These are phyloP conservation scores for Mylabris sibirica DNA, from an alignment of 2,888 invertebrate species.

Conservation along the genomic window DNA sequence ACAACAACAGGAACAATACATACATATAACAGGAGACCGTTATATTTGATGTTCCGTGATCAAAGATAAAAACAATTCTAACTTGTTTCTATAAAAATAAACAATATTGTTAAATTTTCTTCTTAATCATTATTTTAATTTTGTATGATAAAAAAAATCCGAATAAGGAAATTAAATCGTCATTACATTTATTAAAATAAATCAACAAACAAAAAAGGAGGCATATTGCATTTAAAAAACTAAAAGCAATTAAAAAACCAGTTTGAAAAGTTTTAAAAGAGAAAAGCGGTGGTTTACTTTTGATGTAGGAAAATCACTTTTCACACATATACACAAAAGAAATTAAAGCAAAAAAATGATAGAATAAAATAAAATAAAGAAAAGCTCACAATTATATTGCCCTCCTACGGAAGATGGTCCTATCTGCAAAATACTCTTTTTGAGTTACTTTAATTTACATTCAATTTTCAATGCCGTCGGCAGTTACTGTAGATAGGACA, in stretches of 20 bases:
- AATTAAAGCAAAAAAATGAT: background rate
- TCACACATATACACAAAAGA: background rate
- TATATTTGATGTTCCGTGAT: background rate
- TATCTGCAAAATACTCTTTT: no score
- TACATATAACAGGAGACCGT: background rate
- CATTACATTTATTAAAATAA: no score
- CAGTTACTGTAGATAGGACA: no score
- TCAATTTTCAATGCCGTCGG: no score
- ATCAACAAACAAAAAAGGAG: background rate
- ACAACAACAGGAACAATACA: no score
- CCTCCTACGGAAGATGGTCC: no score
- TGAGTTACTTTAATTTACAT: no score
- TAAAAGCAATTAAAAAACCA: background rate
- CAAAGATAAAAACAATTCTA: constrained; percentile 6
- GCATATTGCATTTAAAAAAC: background rate
- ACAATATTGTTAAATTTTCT: background rate
- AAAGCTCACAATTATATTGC: background rate
- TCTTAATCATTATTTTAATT: background rate
- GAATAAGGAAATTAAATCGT: background rate
- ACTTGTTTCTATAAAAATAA: background rate
- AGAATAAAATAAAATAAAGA: background rate
- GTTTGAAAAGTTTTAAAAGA: background rate
- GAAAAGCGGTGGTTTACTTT: background rate
- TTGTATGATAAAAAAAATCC: background rate
- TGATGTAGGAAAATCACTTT: background rate